Evolutionary conservation across 2,888 invertebrate genomes (phyloP).

Genomic region (Macrophya annulata): DNA sequence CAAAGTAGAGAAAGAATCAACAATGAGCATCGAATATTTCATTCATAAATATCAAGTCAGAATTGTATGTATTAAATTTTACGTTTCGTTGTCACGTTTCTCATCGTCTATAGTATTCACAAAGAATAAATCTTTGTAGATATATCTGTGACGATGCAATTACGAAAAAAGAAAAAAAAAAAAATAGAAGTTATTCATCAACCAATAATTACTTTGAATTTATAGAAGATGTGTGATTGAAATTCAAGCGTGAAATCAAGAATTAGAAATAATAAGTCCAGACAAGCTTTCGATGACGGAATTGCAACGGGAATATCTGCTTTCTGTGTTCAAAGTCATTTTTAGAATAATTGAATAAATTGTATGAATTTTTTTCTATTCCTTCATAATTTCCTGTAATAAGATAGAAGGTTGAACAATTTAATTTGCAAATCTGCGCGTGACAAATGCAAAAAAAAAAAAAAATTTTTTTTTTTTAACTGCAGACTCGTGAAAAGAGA

Average conservation of each 20-base stretch:
- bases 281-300: no score
- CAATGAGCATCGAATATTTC: background rate
- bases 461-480: no score
- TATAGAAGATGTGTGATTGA: no score
- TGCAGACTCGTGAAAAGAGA: background rate
- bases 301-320: background rate
- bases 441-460: background rate
- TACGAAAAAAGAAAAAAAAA: background rate
- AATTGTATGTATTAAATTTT: background rate
- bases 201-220: background rate
- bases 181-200: no score
- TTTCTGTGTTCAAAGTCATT: background rate
- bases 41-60: background rate
- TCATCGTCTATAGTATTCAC: background rate
- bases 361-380: no score
- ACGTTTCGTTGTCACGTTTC: background rate
- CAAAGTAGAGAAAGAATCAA: background rate
- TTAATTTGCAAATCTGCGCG: background rate
- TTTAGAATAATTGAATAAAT: background rate
- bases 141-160: background rate
- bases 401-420: background rate
- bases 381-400: background rate
- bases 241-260: no score
- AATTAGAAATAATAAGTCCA: no score
- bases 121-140: background rate